A percentile compares a stretch with the other conserved stretches of the same genome.
Conservation (phyloP, 2,888 invertebrate species). For the Eutolmus rufibarbis region DNA sequence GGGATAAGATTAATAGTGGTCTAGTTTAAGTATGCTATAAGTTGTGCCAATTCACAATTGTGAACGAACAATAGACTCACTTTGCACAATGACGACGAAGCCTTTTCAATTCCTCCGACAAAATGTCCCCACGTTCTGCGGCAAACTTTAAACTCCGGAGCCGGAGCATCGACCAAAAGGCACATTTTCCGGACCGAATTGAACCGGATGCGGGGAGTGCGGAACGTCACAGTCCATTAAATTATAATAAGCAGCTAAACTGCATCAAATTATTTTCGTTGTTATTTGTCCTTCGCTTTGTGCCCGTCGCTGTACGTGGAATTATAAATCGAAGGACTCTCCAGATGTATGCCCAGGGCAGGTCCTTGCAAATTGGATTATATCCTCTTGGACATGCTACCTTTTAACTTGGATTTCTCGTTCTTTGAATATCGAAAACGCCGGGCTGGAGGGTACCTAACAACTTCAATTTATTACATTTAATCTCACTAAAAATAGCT, state of each 20-base stretch:
- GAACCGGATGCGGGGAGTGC: constrained; percentile 9
- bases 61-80: constrained; percentile 40
- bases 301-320: not conserved
- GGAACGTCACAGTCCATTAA: constrained; percentile 28
- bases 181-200: not conserved
- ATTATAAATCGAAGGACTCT: not conserved
- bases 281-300: not conserved
- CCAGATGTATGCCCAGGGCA: not conserved
- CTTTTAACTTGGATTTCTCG: not conserved
- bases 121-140: constrained; percentile 23
- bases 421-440: not conserved
- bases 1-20: constrained; percentile 44
- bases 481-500: too few species aligned
- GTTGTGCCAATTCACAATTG: constrained; percentile 42
- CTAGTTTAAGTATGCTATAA: constrained; percentile 45
- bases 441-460: not conserved
- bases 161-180: not conserved
- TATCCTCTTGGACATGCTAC: not conserved
- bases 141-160: not conserved
- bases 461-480: not conserved
- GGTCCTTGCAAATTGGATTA: not conserved
- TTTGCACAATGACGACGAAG: constrained; percentile 38
- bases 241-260: constrained; percentile 28
- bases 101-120: constrained; percentile 34
- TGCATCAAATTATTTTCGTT: constrained; percentile 23